phyloP scores from a whole-genome alignment of 2,113 vertebrate genomes.

The Cnemophilus loriae region DNA sequence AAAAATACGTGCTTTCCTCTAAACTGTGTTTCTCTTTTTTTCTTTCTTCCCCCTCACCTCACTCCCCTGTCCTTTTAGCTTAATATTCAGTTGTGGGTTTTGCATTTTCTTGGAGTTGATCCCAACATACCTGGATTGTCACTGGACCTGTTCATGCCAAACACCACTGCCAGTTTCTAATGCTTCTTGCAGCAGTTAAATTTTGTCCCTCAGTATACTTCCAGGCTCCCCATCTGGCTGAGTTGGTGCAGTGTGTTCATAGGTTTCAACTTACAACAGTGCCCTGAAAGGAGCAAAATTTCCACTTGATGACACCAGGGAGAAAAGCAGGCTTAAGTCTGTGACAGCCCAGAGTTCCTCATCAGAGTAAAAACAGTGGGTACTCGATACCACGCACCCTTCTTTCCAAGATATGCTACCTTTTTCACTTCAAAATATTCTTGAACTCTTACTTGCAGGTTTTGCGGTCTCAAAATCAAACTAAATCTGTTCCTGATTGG shows the following conservation, averaged over 20 bases:
- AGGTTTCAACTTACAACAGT: not conserved
- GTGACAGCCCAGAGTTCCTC: not conserved
- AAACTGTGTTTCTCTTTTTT: not conserved
- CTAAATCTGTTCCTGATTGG: not conserved
- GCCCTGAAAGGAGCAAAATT: not conserved
- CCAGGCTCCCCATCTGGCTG: not conserved
- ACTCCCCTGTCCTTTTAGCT: not conserved
- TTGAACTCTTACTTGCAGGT: not conserved
- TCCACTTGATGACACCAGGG: not conserved
- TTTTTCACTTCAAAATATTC: not conserved
- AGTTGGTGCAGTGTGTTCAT: not conserved
- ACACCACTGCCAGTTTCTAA: not conserved
- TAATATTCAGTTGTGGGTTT: not conserved
- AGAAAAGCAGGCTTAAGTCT: not conserved
- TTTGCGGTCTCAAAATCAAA: not conserved
- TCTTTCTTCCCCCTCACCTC: fast-evolving
- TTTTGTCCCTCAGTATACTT: not conserved
- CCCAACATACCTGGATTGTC: not conserved
- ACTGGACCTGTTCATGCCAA: not conserved
- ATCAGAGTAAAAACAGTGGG: not conserved
- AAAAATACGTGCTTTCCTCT: not conserved
- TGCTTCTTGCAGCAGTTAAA: not conserved
- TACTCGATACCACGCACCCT: not conserved
- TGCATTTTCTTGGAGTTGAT: not conserved
- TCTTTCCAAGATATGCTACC: not conserved